Conservation (phyloP, 1,140 invertebrate species). For the Hyphantria cunea region DNA sequence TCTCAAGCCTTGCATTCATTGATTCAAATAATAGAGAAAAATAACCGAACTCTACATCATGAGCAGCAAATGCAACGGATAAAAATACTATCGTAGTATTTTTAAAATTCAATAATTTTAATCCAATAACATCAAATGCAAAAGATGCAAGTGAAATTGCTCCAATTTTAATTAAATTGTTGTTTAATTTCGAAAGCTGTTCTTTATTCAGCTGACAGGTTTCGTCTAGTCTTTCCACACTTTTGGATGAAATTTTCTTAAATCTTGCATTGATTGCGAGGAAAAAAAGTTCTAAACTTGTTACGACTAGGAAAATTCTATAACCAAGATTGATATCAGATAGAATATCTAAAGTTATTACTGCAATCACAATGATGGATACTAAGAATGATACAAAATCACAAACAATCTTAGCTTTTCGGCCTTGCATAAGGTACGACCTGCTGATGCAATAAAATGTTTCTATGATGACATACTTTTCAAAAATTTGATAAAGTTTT, state of each 20-base stretch:
- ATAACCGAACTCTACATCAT: slow-evolving; percentile 51
- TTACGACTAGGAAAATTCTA: slow-evolving; percentile 31
- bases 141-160: slow-evolving; percentile 32
- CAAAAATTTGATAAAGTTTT: neutral
- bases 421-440: slow-evolving; percentile 34
- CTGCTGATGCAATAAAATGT: slow-evolving; percentile 49
- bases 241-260: slow-evolving; percentile 25
- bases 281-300: slow-evolving; percentile 34
- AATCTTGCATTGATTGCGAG: slow-evolving; percentile 22
- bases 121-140: slow-evolving; percentile 38
- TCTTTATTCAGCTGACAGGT: slow-evolving; percentile 42
- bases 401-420: slow-evolving; percentile 33
- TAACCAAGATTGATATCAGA: slow-evolving; percentile 5
- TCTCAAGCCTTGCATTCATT: slow-evolving; percentile 47
- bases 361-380: slow-evolving; percentile 3
- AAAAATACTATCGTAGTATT: slow-evolving; percentile 25
- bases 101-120: slow-evolving; percentile 24
- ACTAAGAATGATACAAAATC: slow-evolving; percentile 32
- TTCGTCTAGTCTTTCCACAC: slow-evolving; percentile 41
- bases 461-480: slow-evolving; percentile 28
- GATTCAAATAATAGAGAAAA: slow-evolving; percentile 42
- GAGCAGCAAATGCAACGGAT: slow-evolving; percentile 41
- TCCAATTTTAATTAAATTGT: slow-evolving; percentile 13
- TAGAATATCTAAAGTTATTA: slow-evolving; percentile 15
- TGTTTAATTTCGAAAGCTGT: slow-evolving; percentile 26